Evolutionary conservation across 1,140 invertebrate genomes (phyloP).

Genomic region (Drosophila ogumai): DNA sequence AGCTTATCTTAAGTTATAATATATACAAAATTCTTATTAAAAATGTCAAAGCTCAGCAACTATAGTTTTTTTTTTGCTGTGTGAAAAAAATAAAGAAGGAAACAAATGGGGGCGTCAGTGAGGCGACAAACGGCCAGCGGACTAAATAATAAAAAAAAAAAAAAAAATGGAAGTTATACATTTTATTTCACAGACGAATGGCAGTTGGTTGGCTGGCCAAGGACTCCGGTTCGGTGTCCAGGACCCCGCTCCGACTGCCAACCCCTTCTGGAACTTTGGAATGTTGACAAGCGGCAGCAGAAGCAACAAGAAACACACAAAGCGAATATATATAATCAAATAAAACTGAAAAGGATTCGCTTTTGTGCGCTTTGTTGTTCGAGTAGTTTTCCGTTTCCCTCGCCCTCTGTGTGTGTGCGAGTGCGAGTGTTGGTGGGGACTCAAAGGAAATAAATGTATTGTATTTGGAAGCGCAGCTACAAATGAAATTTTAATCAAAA

Average conservation of each 20-base stretch:
- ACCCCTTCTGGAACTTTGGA: conserved; percentile 20
- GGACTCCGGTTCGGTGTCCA: conserved; percentile 20
- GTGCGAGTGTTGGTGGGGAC: conserved; percentile 14
- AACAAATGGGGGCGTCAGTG: conserved; percentile 25
- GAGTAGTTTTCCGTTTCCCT: conserved; percentile 65
- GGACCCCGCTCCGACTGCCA: conserved; percentile 6
- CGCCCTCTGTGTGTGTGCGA: conserved; percentile 6
- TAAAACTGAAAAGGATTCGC: conserved; percentile 69
- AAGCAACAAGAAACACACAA: conserved; percentile 40
- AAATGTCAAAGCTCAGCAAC: background rate
- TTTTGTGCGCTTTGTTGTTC: conserved; percentile 77
- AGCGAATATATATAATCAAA: conserved; percentile 43
- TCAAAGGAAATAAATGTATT: conserved; percentile 76
- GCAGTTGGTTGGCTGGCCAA: conserved; percentile 48
- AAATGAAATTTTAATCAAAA: conserved; percentile 83
- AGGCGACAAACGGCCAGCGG: conserved; percentile 40
- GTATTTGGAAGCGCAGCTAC: conserved; percentile 70
- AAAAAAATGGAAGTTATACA: conserved; percentile 76
- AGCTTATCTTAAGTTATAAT: no score
- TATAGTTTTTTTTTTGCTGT: conserved; percentile 10
- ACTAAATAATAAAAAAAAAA: conserved; percentile 42
- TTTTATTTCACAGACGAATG: conserved; percentile 62
- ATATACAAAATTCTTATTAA: no score
- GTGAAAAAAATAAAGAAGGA: background rate
- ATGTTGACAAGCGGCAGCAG: conserved; percentile 60